Conservation (phyloP, 92 coral and sea anemone genomes). For the Epizoanthus rinbou region DNA sequence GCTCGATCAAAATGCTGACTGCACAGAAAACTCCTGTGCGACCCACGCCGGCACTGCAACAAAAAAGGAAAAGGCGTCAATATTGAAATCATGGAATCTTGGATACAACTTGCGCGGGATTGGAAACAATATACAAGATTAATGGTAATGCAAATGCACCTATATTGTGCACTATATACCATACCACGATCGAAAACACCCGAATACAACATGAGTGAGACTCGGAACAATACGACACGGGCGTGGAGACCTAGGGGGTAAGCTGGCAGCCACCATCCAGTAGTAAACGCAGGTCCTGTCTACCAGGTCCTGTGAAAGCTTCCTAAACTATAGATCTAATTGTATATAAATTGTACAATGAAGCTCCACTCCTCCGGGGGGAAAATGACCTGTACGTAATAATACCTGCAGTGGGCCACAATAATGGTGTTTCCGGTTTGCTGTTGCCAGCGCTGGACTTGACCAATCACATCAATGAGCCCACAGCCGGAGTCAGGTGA, state of each 20-base stretch:
- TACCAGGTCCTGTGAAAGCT: neutral
- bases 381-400: neutral
- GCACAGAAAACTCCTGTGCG: slow-evolving; percentile 98
- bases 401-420: slow-evolving; percentile 92
- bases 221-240: neutral
- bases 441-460: slow-evolving; percentile 97
- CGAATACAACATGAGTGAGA: neutral
- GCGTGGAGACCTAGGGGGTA: too few species aligned
- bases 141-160: too few species aligned
- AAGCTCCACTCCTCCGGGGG: neutral
- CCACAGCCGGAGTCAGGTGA: slow-evolving; percentile 92
- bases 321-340: neutral
- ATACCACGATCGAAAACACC: too few species aligned
- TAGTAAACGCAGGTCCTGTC: too few species aligned
- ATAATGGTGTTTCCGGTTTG: slow-evolving; percentile 72
- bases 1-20: slow-evolving; percentile 81
- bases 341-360: neutral
- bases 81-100: too few species aligned
- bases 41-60: slow-evolving; percentile 94
- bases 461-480: slow-evolving; percentile 91
- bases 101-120: too few species aligned
- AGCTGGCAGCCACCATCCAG: too few species aligned
- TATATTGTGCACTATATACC: too few species aligned
- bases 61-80: too few species aligned
- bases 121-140: too few species aligned